Conservation (phyloP, 2,888 invertebrate species). For the Petrolisthes manimaculis region DNA sequence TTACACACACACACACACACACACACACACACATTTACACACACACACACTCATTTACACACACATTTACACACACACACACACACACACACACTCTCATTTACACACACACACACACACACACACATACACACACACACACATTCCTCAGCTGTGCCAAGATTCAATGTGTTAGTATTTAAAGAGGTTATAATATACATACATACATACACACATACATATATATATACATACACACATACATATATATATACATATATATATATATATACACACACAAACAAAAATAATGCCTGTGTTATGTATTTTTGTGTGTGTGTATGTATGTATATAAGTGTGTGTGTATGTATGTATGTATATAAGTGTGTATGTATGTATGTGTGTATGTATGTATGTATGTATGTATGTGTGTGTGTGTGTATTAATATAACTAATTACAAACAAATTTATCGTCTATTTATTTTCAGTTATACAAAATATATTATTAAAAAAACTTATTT, state of each 20-base stretch:
- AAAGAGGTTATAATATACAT: background rate
- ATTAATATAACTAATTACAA: background rate
- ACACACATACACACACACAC: background rate
- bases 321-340: background rate
- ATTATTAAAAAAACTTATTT: background rate
- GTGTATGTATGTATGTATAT: slow-evolving; percentile 12
- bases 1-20: no score
- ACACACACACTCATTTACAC: no score
- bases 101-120: background rate
- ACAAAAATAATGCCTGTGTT: background rate
- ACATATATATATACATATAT: background rate
- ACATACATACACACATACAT: background rate
- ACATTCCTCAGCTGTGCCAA: slow-evolving; percentile 3
- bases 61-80: background rate
- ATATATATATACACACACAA: slow-evolving; percentile 22
- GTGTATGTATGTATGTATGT: slow-evolving; percentile 5
- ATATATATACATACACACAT: slow-evolving; percentile 6
- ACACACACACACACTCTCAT: no score
- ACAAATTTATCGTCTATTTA: background rate
- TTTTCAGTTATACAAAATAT: background rate
- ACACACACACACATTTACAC: no score
- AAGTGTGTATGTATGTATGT: background rate
- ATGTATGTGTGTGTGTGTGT: background rate
- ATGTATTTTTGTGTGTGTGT: background rate
- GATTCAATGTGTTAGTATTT: background rate